Base-by-base conservation (phyloP, 2,888 invertebrate species). In the Phanerotoma sp. region DNA sequence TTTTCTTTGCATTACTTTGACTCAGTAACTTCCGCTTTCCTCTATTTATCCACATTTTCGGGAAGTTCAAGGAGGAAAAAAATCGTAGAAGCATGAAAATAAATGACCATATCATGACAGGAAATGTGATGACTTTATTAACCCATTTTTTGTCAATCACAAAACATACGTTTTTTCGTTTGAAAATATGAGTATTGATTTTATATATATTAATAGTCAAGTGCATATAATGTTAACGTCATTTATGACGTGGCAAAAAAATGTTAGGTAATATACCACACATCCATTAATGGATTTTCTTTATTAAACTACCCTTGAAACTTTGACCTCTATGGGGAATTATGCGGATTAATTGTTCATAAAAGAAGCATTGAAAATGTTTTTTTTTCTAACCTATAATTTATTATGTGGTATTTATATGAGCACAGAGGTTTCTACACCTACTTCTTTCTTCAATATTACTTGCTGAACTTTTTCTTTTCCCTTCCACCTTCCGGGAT, bases 241-340 rank as follows among this genome's bases (percentile, higher is more conserved):
- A 25, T 25, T 25, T 25, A 25, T 25, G 25, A 25, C 25, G 25
- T 25, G n/a, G n/a, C n/a, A n/a, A n/a, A n/a, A n/a, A n/a, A n/a
- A n/a, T n/a, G n/a, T n/a, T n/a, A n/a, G n/a, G n/a, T n/a, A n/a
- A n/a, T n/a, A n/a, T n/a, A n/a, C n/a, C n/a, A n/a, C n/a, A n/a
- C n/a, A n/a, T n/a, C n/a, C n/a, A n/a, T n/a, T n/a, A n/a, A n/a
- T n/a, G n/a, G n/a, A n/a, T n/a, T n/a, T n/a, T n/a, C n/a, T n/a
- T n/a, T 45, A 42, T 53, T 35, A 15, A 20, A 56, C 51, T 25
- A 25, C 37, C 58, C 61, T 62, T 56, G 58, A 61, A 58, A 58
- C 58, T 62, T 45, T 56, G 35, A 58, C 62, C 62, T 62, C 62
- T 46, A 25, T 5, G 25, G 9, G 5, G 1, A 25, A 7, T 25